Evolutionary conservation across 2,113 vertebrate species (phyloP), one percentile per base, ranked within the genome.

Genomic region (Lathamus discolor): DNA sequence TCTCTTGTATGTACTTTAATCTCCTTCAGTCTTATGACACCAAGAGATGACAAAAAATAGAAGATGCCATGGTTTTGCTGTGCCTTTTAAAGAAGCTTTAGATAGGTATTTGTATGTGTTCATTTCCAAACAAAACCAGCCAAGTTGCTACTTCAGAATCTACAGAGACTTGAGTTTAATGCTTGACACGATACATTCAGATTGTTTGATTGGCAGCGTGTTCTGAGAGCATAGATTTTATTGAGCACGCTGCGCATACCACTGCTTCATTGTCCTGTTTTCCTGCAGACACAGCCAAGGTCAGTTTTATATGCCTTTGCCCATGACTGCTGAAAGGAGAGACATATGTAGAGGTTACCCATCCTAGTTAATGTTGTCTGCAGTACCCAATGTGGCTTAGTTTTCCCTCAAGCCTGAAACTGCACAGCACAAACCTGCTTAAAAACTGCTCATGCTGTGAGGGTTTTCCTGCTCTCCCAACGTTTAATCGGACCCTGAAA

Each of bases 301-400:
- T 72, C n/a, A n/a, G 14, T 70, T 69, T 10, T 28, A 9, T 18
- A 16, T 28, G 31, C 24, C 43, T 11, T 17, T 83, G 78, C 57
- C 63, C 59, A 11, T 24, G 48, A 16, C 29, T n/a, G 48, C 91
- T 52, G 62, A 13, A 29, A 55, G 49, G 14, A 76, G 55, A 69
- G 27, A 9, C 8, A 8, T 12, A 13, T 0, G 13, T 9, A 61
- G 62, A n/a, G 23, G 16, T 62, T 6, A 8, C 18, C 20, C 27
- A 24, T 13, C 37, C 67, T 16, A 25, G 9, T 4, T 33, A 5
- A 37, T 39, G 28, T 16, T 52, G 37, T 41, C 33, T 46, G 57
- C 66, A 18, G 6, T 12, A 9, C 61, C 57, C n/a, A 7, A 1
- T 0, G 10, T 4, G 43, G 46, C 19, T 86, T 37, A 14, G 20